Conservation (phyloP, 2,113 vertebrate genomes). For the Austrofundulus limnaeus region DNA sequence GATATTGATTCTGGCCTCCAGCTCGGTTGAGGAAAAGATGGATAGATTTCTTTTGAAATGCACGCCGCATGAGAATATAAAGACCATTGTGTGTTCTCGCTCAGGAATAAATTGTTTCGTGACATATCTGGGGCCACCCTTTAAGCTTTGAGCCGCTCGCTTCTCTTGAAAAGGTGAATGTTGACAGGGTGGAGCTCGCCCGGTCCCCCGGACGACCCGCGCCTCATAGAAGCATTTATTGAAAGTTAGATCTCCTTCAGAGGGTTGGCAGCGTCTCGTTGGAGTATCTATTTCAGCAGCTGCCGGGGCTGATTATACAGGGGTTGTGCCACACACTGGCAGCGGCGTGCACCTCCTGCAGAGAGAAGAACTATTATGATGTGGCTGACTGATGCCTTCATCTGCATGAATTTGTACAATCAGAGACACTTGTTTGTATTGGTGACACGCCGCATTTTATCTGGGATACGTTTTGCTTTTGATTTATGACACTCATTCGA, state of each 20-base stretch:
- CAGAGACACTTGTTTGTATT: slow-evolving; percentile 24
- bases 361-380: slow-evolving; percentile 61
- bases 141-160: slow-evolving; percentile 59
- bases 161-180: slow-evolving; percentile 55
- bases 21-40: slow-evolving; percentile 77
- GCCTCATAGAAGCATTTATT: slow-evolving; percentile 64
- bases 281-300: slow-evolving; percentile 73
- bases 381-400: slow-evolving; percentile 67
- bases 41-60: slow-evolving; percentile 82
- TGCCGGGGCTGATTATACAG: slow-evolving; percentile 68
- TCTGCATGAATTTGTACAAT: slow-evolving; percentile 55
- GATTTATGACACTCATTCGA: background rate
- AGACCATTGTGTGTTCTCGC: slow-evolving; percentile 74
- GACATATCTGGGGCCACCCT: slow-evolving; percentile 70
- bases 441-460: slow-evolving; percentile 47
- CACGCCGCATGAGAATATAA: slow-evolving; percentile 75
- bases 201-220: slow-evolving; percentile 46
- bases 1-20: slow-evolving; percentile 79
- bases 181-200: slow-evolving; percentile 68
- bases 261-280: slow-evolving; percentile 64
- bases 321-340: slow-evolving; percentile 59
- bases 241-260: slow-evolving; percentile 72
- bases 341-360: slow-evolving; percentile 59
- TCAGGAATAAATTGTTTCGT: slow-evolving; percentile 74
- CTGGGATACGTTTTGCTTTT: background rate